Base-by-base conservation (phyloP, 2,113 vertebrate species). In the Xenopus laevis region DNA sequence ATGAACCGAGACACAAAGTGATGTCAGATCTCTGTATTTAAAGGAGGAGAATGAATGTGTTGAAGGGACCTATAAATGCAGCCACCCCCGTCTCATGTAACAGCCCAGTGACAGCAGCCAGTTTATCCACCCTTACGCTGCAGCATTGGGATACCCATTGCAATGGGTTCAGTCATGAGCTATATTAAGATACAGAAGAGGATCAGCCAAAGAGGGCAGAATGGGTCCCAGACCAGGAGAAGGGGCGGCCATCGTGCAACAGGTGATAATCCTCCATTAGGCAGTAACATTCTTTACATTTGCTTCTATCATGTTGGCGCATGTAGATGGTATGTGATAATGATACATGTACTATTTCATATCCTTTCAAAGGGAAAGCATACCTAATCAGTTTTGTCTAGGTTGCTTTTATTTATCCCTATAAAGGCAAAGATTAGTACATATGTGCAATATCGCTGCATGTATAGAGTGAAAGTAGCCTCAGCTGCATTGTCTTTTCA, bases 21-120 rank as follows among this genome's bases (percentile, higher is more conserved):
- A 64, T 77, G 63, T 77, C 33, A 64, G 74, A 77, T 77, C 74
- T 77, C 74, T 57, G 23, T 61, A 50, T 77, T 60, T 45, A 64
- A 21, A 33, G 65, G 44, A 40, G 47, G 58, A 44, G 4, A 47
- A 18, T 52, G 55, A 65, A n/a, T 40, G 63, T 21, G 23, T 57
- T 57, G 53, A 76, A 64, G 66, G 27, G 20, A 13, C n/a, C 16
- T 63, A 77, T 77, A 77, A 77, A 77, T 64, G 33, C 16, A 12
- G 57, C 17, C 55, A 47, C 33, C 15, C 10, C 5, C 46, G 23
- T 46, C 11, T 45, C 13, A n/a, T 5, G 45, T 61, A 63, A 23
- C 1, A 15, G 8, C 3, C 17, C 30, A 64, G 74, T 60, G 40
- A 72, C 11, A 44, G 18, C 10, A 50, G 33, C 33, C 33, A 40